Base-by-base conservation (phyloP, 2,888 invertebrate species). In the Lasioglossum vierecki region DNA sequence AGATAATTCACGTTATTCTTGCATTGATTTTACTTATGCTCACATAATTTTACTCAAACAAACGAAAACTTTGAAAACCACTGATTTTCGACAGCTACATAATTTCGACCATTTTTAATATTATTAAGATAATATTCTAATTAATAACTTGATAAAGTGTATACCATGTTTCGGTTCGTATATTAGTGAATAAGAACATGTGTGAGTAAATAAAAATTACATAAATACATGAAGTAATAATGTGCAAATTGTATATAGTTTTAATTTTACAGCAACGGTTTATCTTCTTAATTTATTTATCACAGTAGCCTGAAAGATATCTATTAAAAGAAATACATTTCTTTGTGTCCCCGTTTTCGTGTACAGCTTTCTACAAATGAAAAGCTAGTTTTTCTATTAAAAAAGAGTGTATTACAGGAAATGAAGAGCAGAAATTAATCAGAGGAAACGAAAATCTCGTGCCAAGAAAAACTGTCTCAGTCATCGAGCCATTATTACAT, bases 391-490 rank as follows among this genome's bases (percentile, higher is more conserved):
- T 44, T 63, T 30, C 63, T 15, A 30, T 63, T 15, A 30, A 22
- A 66, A 66, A 18, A 22, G 4, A 6, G 9, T 22, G 35, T 9
- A 9, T 66, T 66, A 22, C 9, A 3, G 22, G 35, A 35, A 18
- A 68, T 15, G 35, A 18, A 53, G 74, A 49, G 22, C 15, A 26
- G 70, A 57, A 63, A 85, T 83, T 83, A 77, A 80, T 85, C 83
- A 83, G 26, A 5, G 80, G 46, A 53, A 80, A 83, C 46, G 75
- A 71, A 60, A 77, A 76, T 74, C 78, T 44, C 35, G 49, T 77
- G 85, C 83, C 85, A 85, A 63, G 83, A 80, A 82, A 75, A 83
- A 85, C 71, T 82, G 72, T 80, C 77, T 80, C 85, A 78, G 85
- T 83, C 80, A 80, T 75, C 66, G 63, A 18, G 44, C 79, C 77